phyloP scores from a whole-genome alignment of 1,140 invertebrate genomes.

The Bombus picipes region DNA sequence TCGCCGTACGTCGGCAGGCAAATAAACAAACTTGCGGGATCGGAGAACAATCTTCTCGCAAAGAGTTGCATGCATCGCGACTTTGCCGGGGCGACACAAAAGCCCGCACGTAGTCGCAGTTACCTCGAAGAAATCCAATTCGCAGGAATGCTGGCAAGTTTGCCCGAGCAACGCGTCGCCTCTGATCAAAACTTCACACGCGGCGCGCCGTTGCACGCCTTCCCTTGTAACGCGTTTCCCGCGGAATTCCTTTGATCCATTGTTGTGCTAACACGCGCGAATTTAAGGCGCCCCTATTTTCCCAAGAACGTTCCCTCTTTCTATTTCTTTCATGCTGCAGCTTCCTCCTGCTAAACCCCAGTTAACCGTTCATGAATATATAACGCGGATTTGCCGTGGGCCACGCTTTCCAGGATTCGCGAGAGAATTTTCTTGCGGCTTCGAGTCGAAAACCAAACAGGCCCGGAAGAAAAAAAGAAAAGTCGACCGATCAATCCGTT shows the following conservation, averaged over 20 bases:
- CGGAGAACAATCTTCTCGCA: not conserved
- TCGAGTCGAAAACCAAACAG: too few relatives aligned
- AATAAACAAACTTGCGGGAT: not conserved
- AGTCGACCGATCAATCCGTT: not conserved
- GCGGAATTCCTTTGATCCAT: constrained; percentile 35
- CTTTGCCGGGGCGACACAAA: not conserved
- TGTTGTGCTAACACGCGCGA: constrained; percentile 40
- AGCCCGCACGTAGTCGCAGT: not conserved
- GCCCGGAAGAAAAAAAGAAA: too few relatives aligned
- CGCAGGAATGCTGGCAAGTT: constrained; percentile 1
- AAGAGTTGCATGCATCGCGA: not conserved
- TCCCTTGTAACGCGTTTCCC: constrained; percentile 14
- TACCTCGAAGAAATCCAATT: constrained; percentile 40
- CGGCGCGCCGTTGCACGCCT: not conserved
- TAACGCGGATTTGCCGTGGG: constrained; percentile 18
- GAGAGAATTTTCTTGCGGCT: not conserved
- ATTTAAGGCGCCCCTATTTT: constrained; percentile 34
- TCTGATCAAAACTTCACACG: constrained; percentile 37
- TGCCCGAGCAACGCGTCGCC: not conserved
- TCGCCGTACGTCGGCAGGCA: not conserved
- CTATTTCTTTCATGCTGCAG: not conserved
- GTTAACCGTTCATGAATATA: constrained; percentile 34
- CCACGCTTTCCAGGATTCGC: not conserved
- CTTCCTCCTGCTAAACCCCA: not conserved
- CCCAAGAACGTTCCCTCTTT: not conserved